phyloP scores from a whole-genome alignment of 2,888 invertebrate species.

The Eulithis testata region DNA sequence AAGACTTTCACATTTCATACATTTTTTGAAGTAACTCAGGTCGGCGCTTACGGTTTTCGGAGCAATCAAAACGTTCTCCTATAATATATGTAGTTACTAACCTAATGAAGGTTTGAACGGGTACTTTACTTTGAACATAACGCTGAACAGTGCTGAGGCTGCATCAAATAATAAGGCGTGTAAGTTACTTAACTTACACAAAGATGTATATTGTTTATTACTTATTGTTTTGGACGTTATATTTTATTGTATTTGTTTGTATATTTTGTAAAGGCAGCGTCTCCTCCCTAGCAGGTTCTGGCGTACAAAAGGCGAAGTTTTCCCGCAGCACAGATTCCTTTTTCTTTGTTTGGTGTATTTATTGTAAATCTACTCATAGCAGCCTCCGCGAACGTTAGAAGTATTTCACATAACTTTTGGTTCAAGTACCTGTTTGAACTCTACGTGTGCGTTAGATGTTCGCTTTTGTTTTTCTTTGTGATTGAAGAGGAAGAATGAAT shows the following conservation, averaged over 20 bases:
- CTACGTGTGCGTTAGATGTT: slow-evolving; percentile 31
- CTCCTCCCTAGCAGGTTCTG: slow-evolving; percentile 48
- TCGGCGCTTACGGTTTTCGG: no score
- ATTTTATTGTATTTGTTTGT: neutral
- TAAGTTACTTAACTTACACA: no score
- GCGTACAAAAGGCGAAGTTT: slow-evolving; percentile 80
- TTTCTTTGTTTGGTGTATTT: slow-evolving; percentile 84
- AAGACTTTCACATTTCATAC: no score
- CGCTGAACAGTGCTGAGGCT: no score
- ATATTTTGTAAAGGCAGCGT: neutral
- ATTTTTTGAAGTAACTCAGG: no score
- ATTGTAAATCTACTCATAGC: slow-evolving; percentile 84
- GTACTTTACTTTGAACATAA: no score
- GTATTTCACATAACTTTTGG: slow-evolving; percentile 83
- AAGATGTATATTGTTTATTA: no score
- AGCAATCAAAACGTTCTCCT: no score
- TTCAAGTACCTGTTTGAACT: slow-evolving; percentile 49
- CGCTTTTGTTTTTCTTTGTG: slow-evolving; percentile 41
- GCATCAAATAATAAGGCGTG: no score
- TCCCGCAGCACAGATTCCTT: slow-evolving; percentile 81
- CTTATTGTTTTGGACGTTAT: no score
- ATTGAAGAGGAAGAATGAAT: slow-evolving; percentile 17
- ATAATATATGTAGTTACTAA: no score
- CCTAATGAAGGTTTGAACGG: no score
- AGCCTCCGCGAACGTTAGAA: slow-evolving; percentile 70